Evolutionary conservation across 2,113 vertebrate genomes (phyloP).

Genomic region (Cyanocitta stelleri): DNA sequence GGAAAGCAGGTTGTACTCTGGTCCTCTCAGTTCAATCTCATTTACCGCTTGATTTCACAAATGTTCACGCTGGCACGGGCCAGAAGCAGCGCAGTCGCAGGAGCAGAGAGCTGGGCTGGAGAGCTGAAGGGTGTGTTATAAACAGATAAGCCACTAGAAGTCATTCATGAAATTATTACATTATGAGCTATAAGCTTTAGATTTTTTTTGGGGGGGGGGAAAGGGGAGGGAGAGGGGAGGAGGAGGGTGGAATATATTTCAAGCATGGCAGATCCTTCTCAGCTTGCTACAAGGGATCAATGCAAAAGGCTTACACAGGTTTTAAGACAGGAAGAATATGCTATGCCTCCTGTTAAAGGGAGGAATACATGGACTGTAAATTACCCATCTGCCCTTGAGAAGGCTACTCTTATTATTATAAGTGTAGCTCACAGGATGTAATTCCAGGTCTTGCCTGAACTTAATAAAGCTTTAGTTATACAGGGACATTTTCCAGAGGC

Average conservation of each 20-base stretch:
- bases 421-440: not conserved
- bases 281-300: not conserved
- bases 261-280: not conserved
- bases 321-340: not conserved
- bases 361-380: not conserved
- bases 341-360: not conserved
- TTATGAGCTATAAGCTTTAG: not conserved
- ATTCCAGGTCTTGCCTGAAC: not conserved
- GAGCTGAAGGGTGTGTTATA: not conserved
- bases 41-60: constrained; percentile 7
- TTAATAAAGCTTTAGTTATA: not conserved
- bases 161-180: not conserved
- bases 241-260: not conserved
- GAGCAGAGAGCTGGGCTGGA: not conserved
- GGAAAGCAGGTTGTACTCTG: not conserved
- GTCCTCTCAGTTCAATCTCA: not conserved
- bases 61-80: not conserved
- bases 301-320: not conserved
- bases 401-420: not conserved
- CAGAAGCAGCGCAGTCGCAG: accelerated
- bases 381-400: not conserved
- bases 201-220: not conserved
- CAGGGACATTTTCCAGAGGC: not conserved
- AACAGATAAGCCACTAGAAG: not conserved
- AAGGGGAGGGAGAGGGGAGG: accelerated